Evolutionary conservation across 2,113 vertebrate species (phyloP).

Genomic region (Grammatotria lemairii): DNA sequence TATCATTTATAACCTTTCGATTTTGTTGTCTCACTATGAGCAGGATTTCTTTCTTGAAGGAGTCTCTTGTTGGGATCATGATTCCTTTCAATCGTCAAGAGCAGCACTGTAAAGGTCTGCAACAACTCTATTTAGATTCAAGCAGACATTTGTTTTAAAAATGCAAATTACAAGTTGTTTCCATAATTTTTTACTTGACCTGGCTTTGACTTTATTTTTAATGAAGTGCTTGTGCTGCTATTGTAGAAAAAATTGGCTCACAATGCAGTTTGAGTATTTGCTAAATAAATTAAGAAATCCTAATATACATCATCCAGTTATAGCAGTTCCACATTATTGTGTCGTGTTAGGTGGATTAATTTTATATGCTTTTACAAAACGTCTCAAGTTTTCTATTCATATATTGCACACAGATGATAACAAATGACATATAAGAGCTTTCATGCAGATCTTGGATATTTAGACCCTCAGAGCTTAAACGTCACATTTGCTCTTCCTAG

Average conservation of each 20-base stretch:
- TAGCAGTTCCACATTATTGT: not conserved
- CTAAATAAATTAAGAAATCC: not conserved
- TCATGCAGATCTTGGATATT: not conserved
- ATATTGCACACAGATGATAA: not conserved
- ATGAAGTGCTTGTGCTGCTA: not conserved
- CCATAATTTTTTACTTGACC: not conserved
- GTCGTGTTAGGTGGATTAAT: not conserved
- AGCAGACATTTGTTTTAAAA: not conserved
- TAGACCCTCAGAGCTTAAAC: not conserved
- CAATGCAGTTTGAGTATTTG: not conserved
- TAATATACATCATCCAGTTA: not conserved
- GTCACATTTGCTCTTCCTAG: not conserved
- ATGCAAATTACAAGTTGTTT: not conserved
- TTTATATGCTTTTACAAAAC: not conserved
- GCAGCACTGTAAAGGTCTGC: not conserved
- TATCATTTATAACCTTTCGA: rapidly evolving
- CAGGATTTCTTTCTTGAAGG: not conserved
- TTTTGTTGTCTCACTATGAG: not conserved
- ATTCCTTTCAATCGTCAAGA: not conserved
- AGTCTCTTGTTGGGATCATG: not conserved
- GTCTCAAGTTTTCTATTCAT: rapidly evolving
- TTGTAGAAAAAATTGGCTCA: not conserved
- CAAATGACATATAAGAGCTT: not conserved
- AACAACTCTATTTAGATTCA: not conserved
- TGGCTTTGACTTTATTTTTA: not conserved